These are phyloP conservation scores for Nothoprocta perdicaria DNA, from an alignment of 2,113 vertebrate species.

Conservation along the genomic window DNA sequence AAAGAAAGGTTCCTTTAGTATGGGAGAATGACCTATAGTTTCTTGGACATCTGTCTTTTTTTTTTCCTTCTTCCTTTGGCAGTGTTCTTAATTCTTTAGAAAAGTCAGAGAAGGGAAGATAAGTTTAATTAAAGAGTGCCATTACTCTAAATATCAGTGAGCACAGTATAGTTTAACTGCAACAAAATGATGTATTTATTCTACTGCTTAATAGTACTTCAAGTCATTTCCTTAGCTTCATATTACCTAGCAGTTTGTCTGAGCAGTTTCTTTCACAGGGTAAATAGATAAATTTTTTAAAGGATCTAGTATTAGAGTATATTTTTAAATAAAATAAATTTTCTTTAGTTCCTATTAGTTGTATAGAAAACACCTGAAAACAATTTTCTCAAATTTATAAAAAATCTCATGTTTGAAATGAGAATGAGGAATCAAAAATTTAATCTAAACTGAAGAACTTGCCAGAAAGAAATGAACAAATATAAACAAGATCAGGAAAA, in stretches of 20 bases:
- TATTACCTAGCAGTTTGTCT: not conserved
- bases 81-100: not conserved
- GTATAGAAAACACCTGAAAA: not conserved
- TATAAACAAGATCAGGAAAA: not conserved
- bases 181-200: not conserved
- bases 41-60: not conserved
- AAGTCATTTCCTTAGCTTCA: not conserved
- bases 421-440: not conserved
- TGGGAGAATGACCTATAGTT: fast-evolving
- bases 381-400: not conserved
- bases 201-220: not conserved
- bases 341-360: not conserved
- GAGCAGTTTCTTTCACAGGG: not conserved
- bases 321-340: not conserved
- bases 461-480: not conserved
- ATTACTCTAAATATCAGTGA: not conserved
- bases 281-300: not conserved
- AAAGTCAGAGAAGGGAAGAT: not conserved
- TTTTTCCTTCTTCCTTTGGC: not conserved
- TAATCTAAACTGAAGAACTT: not conserved
- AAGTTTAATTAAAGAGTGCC: not conserved
- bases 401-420: not conserved
- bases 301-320: not conserved
- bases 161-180: not conserved
- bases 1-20: not conserved